A percentile compares a stretch with the other conserved stretches of the same genome.
These are phyloP conservation scores for Montipora efflorescens DNA, from an alignment of 64 coral and sea anemone genomes.

Conservation along the genomic window DNA sequence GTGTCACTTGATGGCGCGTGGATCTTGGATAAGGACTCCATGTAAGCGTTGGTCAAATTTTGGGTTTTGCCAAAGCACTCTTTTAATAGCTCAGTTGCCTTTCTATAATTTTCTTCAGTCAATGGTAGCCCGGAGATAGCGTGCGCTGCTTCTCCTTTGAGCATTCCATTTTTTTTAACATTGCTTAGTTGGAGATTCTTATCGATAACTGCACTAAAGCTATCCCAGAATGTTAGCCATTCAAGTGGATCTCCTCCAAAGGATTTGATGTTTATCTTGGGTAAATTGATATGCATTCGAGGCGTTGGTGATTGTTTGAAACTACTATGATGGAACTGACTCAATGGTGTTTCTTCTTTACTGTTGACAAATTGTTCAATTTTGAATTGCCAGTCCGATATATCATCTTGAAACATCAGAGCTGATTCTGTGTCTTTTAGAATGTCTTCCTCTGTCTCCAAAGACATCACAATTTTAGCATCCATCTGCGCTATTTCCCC, in stretches of 20 bases:
- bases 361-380: conserved; percentile 27
- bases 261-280: conserved; percentile 49
- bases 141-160: neutral
- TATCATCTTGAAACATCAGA: conserved; percentile 55
- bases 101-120: no score
- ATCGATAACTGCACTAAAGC: conserved; percentile 26
- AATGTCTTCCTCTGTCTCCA: conserved; percentile 34
- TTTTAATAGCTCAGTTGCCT: conserved; percentile 15
- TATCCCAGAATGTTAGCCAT: conserved; percentile 57
- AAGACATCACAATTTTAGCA: conserved; percentile 14
- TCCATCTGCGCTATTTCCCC: conserved; percentile 32
- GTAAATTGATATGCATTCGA: conserved; percentile 22
- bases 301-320: conserved; percentile 17
- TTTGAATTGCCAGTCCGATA: conserved; percentile 54
- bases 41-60: conserved; percentile 47
- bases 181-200: neutral
- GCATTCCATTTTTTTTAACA: conserved; percentile 1
- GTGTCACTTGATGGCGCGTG: neutral
- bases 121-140: no score
- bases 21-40: conserved; percentile 34
- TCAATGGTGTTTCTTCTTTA: conserved; percentile 37
- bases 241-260: conserved; percentile 46
- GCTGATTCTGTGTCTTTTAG: conserved; percentile 54
- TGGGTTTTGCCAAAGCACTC: conserved; percentile 21
- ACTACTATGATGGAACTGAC: conserved; percentile 56